These are phyloP conservation scores for Numenius phaeopus DNA, from an alignment of 2,797 vertebrate genomes.

Conservation along the genomic window DNA sequence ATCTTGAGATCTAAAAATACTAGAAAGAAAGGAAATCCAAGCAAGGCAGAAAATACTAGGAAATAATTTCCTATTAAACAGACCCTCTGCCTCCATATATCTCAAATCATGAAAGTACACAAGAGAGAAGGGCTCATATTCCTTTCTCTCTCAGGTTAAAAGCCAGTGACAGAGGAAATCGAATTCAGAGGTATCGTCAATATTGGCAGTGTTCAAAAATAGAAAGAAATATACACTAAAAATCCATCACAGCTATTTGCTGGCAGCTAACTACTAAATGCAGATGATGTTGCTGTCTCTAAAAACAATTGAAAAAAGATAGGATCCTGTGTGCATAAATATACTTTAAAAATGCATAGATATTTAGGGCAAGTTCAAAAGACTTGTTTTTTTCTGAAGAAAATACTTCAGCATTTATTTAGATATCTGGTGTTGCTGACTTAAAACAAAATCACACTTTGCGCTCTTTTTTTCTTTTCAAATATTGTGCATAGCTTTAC, in stretches of 20 bases:
- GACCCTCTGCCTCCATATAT: conserved; percentile 33
- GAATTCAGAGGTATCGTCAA: conserved; percentile 29
- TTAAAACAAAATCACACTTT: neutral
- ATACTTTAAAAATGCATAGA: neutral
- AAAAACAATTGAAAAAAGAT: neutral
- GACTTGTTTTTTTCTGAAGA: neutral
- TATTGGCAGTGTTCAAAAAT: conserved; percentile 51
- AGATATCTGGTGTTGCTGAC: neutral
- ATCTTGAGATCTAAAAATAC: conserved; percentile 79
- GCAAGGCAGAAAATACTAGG: conserved; percentile 70
- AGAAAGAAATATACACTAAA: conserved; percentile 11
- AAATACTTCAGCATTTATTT: neutral
- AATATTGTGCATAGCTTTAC: neutral
- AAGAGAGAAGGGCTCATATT: conserved; percentile 39
- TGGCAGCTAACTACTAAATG: neutral
- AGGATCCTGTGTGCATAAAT: neutral
- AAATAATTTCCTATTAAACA: conserved; percentile 69
- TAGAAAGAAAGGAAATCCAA: conserved; percentile 75
- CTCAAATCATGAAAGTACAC: conserved; percentile 30
- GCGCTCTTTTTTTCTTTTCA: neutral
- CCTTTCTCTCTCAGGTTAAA: conserved; percentile 58
- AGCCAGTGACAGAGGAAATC: conserved; percentile 39
- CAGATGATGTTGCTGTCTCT: neutral
- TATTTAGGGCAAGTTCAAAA: neutral
- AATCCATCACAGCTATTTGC: neutral